Conservation (phyloP, 2,113 vertebrate species). For the Dolichallabes microphthalmus region DNA sequence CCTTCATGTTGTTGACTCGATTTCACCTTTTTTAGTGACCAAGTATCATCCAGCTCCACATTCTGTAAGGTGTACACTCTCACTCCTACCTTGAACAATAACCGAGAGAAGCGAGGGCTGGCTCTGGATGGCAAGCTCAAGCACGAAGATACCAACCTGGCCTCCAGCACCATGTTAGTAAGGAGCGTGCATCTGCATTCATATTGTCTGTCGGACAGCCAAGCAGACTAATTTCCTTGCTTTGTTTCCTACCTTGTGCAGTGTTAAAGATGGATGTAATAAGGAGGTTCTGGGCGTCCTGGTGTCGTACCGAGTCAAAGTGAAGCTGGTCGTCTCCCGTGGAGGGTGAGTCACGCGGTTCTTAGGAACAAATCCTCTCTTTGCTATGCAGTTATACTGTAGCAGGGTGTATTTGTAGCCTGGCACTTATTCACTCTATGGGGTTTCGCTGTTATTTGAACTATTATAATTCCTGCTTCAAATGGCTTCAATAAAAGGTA, state of each 20-base stretch:
- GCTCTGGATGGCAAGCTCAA: conserved; percentile 89
- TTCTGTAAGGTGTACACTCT: conserved; percentile 91
- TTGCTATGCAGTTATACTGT: neutral
- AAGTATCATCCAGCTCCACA: conserved; percentile 86
- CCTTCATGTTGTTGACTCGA: neutral
- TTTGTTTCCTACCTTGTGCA: conserved; percentile 50
- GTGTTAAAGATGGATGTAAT: conserved; percentile 76
- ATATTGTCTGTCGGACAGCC: neutral
- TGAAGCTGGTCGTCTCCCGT: conserved; percentile 77
- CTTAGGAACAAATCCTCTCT: conserved; percentile 7
- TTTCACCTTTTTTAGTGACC: conserved; percentile 71
- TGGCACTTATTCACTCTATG: conserved; percentile 1
- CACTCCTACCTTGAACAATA: conserved; percentile 82
- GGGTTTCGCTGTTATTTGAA: neutral
- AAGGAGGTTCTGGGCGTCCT: conserved; percentile 80
- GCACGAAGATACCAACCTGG: conserved; percentile 91
- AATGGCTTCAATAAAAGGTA: conserved; percentile 9
- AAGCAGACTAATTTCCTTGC: neutral
- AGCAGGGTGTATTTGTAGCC: conserved; percentile 25
- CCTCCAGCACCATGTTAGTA: conserved; percentile 86
- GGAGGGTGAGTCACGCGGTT: conserved; percentile 69
- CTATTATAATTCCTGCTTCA: conserved; percentile 21
- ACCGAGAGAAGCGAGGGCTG: conserved; percentile 86
- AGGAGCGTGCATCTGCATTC: neutral
- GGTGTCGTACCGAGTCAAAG: conserved; percentile 80